Evolutionary conservation across 2,113 vertebrate species (phyloP), one percentile per base, ranked within the genome.

Genomic region (Catharus bicknelli): DNA sequence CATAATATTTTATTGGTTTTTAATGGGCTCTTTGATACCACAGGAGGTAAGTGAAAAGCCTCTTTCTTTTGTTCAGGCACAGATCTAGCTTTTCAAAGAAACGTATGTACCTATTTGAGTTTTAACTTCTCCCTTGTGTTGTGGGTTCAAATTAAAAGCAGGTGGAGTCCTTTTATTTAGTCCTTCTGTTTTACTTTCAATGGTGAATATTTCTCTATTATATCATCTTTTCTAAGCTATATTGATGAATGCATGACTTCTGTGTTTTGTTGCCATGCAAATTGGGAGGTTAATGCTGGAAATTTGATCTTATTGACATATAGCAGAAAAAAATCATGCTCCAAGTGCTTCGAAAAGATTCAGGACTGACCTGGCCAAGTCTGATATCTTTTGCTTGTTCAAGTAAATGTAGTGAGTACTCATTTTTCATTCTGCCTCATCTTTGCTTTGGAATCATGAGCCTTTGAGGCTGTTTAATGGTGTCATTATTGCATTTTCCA

Each of bases 11-110:
- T 87, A 85, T 86, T 94, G 50, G 58, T 87, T 90, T 97, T 96
- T 91, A 88, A 96, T 94, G 83, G n/a, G n/a, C 62, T 94, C 64
- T 93, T 92, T 94, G 95, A 93, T 92, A 68, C 93, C 88, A 70
- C 32, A 86, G 73, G 79, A 93, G 79, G 63, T 78, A 95, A 92
- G 73, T 75, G 57, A 88, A 91, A 96, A 88, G 61, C 59, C 75
- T 73, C 59, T 86, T 95, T 88, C 67, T 96, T 96, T 94, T 93
- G 85, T 94, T 91, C 88, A 61, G 51, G 51, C 74, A 59, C 66
- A 57, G 85, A 74, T 45, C 50, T 61, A 62, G 75, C 77, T 69
- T 95, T 92, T 94, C 68, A 94, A 92, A 96, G 92, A 58, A 42
- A 30, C 1, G 1, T 34, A 12, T 25, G 40, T 58, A 92, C 91